Evolutionary conservation across 2,888 invertebrate species (phyloP).

Genomic region (Zootermopsis nevadensis): DNA sequence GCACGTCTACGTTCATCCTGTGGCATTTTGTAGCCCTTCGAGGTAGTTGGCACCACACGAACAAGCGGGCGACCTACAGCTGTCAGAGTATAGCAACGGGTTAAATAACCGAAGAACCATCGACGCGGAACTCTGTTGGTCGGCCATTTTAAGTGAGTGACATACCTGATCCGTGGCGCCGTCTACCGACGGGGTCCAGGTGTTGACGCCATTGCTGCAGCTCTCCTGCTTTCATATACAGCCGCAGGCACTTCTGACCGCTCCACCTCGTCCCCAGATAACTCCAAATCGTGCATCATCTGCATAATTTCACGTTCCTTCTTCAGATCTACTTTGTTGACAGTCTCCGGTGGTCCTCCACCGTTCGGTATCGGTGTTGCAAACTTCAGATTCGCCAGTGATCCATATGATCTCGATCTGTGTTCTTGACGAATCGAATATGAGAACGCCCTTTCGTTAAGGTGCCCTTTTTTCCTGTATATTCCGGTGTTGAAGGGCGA

Average conservation of each 20-base stretch:
- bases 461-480: constrained; percentile 89
- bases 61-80: no score
- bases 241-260: constrained; percentile 73
- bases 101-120: no score
- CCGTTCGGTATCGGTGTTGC: constrained; percentile 69
- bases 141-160: constrained; percentile 24
- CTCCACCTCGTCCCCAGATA: constrained; percentile 81
- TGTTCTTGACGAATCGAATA: constrained; percentile 95
- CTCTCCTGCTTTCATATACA: constrained; percentile 69
- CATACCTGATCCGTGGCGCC: not conserved
- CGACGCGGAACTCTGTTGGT: not conserved
- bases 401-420: constrained; percentile 91
- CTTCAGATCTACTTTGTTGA: constrained; percentile 63
- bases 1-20: no score
- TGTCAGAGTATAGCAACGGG: no score
- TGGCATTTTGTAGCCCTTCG: no score
- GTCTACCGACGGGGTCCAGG: constrained; percentile 41
- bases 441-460: constrained; percentile 93
- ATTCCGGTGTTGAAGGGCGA: constrained; percentile 84
- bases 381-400: constrained; percentile 90
- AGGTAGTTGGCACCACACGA: no score
- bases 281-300: constrained; percentile 89
- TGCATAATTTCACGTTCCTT: constrained; percentile 93
- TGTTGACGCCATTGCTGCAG: constrained; percentile 57
- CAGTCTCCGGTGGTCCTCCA: constrained; percentile 56